Evolutionary conservation across 2,797 vertebrate genomes (phyloP).

Genomic region (Melanotaenia pygmaea): DNA sequence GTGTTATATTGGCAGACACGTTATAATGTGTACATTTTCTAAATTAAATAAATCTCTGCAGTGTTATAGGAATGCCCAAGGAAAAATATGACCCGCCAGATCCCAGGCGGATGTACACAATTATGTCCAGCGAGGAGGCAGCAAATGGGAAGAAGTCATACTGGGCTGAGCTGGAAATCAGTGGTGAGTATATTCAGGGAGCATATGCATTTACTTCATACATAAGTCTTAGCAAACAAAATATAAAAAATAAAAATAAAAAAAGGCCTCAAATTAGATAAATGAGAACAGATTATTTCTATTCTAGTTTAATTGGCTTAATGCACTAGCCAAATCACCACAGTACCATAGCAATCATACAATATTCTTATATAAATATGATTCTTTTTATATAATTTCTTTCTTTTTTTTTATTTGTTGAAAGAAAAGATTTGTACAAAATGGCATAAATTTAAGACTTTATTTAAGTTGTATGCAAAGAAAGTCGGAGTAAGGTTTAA

Average conservation of each 20-base stretch:
- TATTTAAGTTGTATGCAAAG: neutral
- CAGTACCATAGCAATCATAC: no score
- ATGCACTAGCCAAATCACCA: no score
- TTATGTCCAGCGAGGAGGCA: slow-evolving; percentile 98
- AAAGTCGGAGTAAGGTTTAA: neutral
- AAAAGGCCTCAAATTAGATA: no score
- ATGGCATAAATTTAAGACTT: neutral
- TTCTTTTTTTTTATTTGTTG: no score
- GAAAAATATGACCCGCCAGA: slow-evolving; percentile 99
- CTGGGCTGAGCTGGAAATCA: slow-evolving; percentile 99
- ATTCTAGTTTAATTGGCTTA: no score
- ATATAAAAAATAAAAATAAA: neutral
- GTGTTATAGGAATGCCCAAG: slow-evolving; percentile 97
- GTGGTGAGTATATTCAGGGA: slow-evolving; percentile 84
- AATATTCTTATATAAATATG: no score
- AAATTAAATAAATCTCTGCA: slow-evolving; percentile 38
- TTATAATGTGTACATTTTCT: slow-evolving; percentile 7
- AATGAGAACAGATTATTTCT: no score
- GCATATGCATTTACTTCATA: neutral
- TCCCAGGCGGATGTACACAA: slow-evolving; percentile 99
- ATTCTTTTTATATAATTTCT: no score
- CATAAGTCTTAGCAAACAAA: neutral
- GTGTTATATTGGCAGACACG: neutral
- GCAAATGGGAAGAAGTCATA: slow-evolving; percentile 98
- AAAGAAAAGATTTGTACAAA: neutral